A percentile compares a stretch with the other conserved stretches of the same genome.
These are phyloP conservation scores for Pan troglodytes DNA, from an alignment of 2,113 vertebrate species.

Conservation along the genomic window NHGRI_mPanTro3-v2.1_pri NC_072414.2:32411501-32412000, in stretches of 20 bases:
- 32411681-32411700: neutral
- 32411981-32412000: too few relatives aligned
- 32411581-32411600: neutral
- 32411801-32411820: too few relatives aligned
- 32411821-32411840: too few relatives aligned
- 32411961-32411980: too few relatives aligned
- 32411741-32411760: slow-evolving; percentile 4
- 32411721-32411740: neutral
- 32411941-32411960: too few relatives aligned
- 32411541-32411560: neutral
- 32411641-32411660: neutral
- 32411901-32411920: too few relatives aligned
- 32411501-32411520: neutral
- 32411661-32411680: too few relatives aligned
- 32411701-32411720: neutral
- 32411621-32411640: neutral
- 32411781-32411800: too few relatives aligned
- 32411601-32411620: neutral
- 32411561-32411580: neutral
- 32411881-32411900: too few relatives aligned
- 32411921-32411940: too few relatives aligned
- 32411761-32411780: neutral
- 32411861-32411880: too few relatives aligned
- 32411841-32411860: too few relatives aligned
- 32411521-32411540: neutral